A percentile compares a stretch with the other conserved stretches of the same genome.
These are phyloP conservation scores for Dipodomys spectabilis DNA, from an alignment of 2,113 vertebrate genomes.

Conservation along the genomic window DNA sequence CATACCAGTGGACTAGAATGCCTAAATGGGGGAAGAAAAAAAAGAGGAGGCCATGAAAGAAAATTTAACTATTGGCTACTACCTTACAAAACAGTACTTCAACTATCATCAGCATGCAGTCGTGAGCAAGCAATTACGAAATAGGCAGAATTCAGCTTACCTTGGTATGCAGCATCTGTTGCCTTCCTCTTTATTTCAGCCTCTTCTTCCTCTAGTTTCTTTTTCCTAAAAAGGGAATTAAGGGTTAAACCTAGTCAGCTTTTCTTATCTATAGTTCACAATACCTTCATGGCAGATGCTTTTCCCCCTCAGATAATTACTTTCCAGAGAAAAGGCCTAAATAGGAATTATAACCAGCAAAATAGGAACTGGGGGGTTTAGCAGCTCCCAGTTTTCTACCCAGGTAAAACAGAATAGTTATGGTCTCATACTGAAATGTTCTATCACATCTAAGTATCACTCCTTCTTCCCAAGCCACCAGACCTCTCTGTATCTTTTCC, in stretches of 20 bases:
- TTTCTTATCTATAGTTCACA: not conserved
- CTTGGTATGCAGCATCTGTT: conserved; percentile 96
- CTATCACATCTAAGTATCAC: conserved; percentile 17
- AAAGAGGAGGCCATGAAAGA: not conserved
- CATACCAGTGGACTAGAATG: not conserved
- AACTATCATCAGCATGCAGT: not conserved
- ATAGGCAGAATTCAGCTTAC: conserved; percentile 81
- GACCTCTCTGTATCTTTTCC: not conserved
- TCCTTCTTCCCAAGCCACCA: not conserved
- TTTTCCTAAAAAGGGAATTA: conserved; percentile 89
- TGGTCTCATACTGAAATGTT: not conserved
- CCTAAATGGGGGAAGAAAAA: too few species aligned
- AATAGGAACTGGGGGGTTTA: not conserved
- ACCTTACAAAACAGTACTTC: not conserved
- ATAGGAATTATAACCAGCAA: not conserved
- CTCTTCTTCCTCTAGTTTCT: conserved; percentile 97
- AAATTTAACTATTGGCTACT: not conserved
- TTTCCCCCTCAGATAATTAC: not conserved
- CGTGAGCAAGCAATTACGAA: not conserved
- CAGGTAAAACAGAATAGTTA: conserved; percentile 29
- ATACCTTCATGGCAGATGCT: not conserved
- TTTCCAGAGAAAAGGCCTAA: conserved; percentile 4
- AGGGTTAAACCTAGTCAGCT: not conserved
- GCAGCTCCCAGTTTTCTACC: conserved; percentile 32
- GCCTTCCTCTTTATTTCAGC: conserved; percentile 97